A percentile compares a stretch with the other conserved stretches of the same genome.
phyloP scores from a whole-genome alignment of 2,888 invertebrate species.

The Liopterus haemorrhoidalis region DNA sequence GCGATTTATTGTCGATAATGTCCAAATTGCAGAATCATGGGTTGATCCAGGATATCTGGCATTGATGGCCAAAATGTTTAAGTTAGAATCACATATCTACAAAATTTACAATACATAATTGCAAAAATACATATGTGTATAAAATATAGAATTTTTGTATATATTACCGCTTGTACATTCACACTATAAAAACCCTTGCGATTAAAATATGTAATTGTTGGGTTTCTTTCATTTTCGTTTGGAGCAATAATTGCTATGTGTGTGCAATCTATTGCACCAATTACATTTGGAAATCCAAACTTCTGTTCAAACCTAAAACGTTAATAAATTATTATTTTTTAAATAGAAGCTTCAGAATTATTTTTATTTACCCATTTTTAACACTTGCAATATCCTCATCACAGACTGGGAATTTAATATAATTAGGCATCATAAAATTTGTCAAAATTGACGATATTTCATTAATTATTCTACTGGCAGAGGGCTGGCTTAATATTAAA shows the following conservation, averaged over 20 bases:
- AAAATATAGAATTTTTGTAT: too few relatives aligned
- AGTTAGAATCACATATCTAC: too few relatives aligned
- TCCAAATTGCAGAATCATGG: conserved; percentile 22
- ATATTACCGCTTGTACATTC: conserved; percentile 13
- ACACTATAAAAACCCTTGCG: conserved; percentile 16
- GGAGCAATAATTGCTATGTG: conserved; percentile 18
- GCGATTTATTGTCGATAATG: conserved; percentile 2
- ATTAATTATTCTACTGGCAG: neutral
- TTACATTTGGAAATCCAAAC: conserved; percentile 10
- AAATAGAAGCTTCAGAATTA: too few relatives aligned
- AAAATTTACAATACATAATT: too few relatives aligned
- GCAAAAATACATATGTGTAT: too few relatives aligned
- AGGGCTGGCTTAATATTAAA: conserved; percentile 14
- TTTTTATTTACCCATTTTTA: too few relatives aligned
- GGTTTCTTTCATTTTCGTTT: too few relatives aligned
- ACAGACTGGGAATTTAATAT: conserved; percentile 11
- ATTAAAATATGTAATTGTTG: conserved; percentile 15
- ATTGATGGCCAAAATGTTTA: conserved; percentile 12
- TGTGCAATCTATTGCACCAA: conserved; percentile 16
- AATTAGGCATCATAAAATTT: conserved; percentile 7
- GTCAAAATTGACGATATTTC: conserved; percentile 11
- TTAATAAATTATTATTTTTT: too few relatives aligned
- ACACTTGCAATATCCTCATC: neutral
- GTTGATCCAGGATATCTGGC: conserved; percentile 19
- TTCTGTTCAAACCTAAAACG: conserved; percentile 10